Evolutionary conservation across 2,888 invertebrate genomes (phyloP).

Genomic region (Exocentrus adspersus): DNA sequence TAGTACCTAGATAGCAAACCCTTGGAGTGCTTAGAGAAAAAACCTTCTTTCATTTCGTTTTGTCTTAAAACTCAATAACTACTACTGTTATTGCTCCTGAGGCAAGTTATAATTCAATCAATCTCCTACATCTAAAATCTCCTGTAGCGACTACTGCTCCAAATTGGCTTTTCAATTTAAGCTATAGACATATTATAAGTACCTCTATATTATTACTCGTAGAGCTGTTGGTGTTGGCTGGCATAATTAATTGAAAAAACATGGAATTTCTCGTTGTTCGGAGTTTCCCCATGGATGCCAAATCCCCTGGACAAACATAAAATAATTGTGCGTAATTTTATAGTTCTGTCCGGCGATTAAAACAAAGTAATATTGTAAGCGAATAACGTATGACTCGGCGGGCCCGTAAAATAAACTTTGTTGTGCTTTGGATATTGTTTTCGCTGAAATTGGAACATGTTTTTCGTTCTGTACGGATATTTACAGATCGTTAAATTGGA

Average conservation of each 20-base stretch:
- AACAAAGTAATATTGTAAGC: background rate
- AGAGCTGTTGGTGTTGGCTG: no score
- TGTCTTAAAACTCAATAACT: no score
- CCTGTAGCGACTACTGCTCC: background rate
- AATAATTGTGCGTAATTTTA: background rate
- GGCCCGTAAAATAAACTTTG: background rate
- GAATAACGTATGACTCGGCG: background rate
- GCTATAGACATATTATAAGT: background rate
- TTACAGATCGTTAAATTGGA: background rate
- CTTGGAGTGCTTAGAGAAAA: no score
- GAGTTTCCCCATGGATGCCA: background rate
- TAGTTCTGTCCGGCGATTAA: background rate
- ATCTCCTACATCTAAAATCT: background rate
- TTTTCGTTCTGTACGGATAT: background rate
- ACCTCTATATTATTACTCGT: no score
- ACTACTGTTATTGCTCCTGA: no score
- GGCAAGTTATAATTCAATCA: background rate
- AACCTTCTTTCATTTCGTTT: no score
- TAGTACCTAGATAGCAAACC: no score
- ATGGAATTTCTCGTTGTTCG: constrained; percentile 1
- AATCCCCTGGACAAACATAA: background rate
- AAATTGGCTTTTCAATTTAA: background rate
- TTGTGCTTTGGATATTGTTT: no score
- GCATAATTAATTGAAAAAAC: background rate
- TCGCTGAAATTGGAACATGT: background rate